These are phyloP conservation scores for Yponomeuta cagnagella DNA, from an alignment of 2,888 invertebrate species.

Conservation along the genomic window DNA sequence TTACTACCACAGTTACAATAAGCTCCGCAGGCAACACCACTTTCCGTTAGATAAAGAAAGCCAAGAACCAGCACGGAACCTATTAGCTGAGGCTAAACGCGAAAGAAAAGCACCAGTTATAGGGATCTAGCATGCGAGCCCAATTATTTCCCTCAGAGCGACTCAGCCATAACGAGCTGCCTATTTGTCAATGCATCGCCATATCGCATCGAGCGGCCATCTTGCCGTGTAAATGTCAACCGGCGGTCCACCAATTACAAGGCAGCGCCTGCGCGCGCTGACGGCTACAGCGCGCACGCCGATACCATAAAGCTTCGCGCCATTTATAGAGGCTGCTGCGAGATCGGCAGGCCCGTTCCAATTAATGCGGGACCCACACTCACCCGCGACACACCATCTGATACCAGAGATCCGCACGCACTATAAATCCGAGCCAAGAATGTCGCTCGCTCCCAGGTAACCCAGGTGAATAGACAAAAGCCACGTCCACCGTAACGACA, in stretches of 20 bases:
- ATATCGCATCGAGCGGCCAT: slow-evolving; percentile 63
- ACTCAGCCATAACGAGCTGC: slow-evolving; percentile 18
- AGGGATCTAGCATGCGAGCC: slow-evolving; percentile 17
- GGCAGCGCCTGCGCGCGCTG: slow-evolving; percentile 60
- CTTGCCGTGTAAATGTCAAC: slow-evolving; percentile 72
- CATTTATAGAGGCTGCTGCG: slow-evolving; percentile 60
- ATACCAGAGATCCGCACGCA: slow-evolving; percentile 32
- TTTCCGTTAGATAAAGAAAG: not conserved
- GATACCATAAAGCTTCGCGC: slow-evolving; percentile 70
- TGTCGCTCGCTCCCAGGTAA: slow-evolving; percentile 4
- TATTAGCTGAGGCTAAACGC: slow-evolving; percentile 9
- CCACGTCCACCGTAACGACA: slow-evolving; percentile 18
- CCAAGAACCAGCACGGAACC: not conserved
- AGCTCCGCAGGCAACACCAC: not conserved
- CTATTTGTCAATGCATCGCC: slow-evolving; percentile 70
- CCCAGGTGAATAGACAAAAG: slow-evolving; percentile 18
- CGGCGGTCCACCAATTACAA: slow-evolving; percentile 70
- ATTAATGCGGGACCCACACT: slow-evolving; percentile 50
- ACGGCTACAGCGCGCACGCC: slow-evolving; percentile 60
- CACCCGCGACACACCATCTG: slow-evolving; percentile 35
- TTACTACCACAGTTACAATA: not conserved
- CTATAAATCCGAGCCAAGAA: slow-evolving; percentile 21
- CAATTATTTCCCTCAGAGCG: slow-evolving; percentile 19
- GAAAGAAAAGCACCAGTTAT: slow-evolving; percentile 7
- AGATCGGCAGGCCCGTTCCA: slow-evolving; percentile 57